phyloP scores from a whole-genome alignment of 92 coral and sea anemone genomes.

The Ricordea florida region DNA sequence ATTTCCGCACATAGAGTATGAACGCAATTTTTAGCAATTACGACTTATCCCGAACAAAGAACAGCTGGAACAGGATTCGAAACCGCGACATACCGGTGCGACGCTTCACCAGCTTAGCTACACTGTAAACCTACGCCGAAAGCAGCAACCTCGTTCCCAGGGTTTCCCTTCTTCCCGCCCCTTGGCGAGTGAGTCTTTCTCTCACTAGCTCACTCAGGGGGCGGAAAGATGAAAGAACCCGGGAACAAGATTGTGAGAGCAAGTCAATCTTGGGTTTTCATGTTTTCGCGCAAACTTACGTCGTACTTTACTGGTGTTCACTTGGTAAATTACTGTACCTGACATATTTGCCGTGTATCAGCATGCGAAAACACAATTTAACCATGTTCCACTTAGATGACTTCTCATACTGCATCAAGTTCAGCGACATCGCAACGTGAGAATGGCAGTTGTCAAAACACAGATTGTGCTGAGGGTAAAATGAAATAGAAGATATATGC shows the following conservation, averaged over 20 bases:
- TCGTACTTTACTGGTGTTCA: neutral
- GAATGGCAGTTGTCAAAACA: slow-evolving; percentile 99
- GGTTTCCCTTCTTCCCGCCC: no score
- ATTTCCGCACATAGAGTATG: no score
- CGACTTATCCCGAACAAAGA: no score
- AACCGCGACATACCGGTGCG: no score
- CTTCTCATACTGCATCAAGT: slow-evolving; percentile 84
- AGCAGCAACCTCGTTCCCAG: no score
- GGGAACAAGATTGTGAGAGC: neutral
- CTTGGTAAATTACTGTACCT: slow-evolving; percentile 64
- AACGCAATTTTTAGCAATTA: no score
- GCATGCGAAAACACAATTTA: slow-evolving; percentile 70
- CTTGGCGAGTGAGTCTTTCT: no score
- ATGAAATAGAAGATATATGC: neutral
- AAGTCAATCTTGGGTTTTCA: neutral
- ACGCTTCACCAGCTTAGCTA: no score
- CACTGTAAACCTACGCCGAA: no score
- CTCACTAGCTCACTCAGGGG: no score
- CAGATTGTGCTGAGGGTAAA: slow-evolving; percentile 74
- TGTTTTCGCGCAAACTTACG: neutral
- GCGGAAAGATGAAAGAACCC: no score
- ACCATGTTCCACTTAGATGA: slow-evolving; percentile 94
- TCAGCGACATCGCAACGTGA: slow-evolving; percentile 97
- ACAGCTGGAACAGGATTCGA: no score
- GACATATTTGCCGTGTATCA: slow-evolving; percentile 86